Percentiles rank a stretch among this genome's conserved stretches.
Evolutionary conservation across 92 coral and sea anemone genomes (phyloP).

Genomic region (Epizoanthus stellaris): DNA sequence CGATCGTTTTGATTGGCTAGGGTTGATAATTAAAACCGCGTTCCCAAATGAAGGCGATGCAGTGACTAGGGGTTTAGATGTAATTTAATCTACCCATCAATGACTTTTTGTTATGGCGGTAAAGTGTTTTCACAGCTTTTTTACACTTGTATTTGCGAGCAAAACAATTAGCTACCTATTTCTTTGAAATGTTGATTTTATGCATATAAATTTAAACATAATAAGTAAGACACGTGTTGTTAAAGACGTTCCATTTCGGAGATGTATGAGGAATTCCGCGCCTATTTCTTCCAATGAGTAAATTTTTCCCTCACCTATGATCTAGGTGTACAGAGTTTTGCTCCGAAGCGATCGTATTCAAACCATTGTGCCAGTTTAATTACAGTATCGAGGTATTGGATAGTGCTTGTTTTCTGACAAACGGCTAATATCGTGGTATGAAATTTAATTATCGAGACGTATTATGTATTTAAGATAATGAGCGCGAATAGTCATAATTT

Average conservation of each 20-base stretch:
- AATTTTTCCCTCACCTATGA: neutral
- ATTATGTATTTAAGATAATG: conserved; percentile 60
- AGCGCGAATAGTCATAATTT: conserved; percentile 50
- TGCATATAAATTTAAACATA: conserved; percentile 62
- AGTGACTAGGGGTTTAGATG: conserved; percentile 60
- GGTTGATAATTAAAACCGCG: conserved; percentile 69
- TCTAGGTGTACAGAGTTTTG: neutral
- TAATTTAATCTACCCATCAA: conserved; percentile 89
- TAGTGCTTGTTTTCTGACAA: conserved; percentile 73
- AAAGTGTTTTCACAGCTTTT: conserved; percentile 95
- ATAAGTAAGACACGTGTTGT: conserved; percentile 61
- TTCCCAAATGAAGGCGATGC: conserved; percentile 73
- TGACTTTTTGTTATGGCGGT: conserved; percentile 95
- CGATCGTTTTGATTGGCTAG: conserved; percentile 67
- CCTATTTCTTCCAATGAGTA: neutral
- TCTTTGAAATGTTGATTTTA: conserved; percentile 79
- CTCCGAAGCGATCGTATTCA: conserved; percentile 36
- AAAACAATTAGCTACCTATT: conserved; percentile 77
- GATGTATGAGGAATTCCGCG: conserved; percentile 16
- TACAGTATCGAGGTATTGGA: conserved; percentile 68
- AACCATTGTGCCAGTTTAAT: conserved; percentile 65
- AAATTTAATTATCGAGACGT: conserved; percentile 76
- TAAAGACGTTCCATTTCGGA: conserved; percentile 3
- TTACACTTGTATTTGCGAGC: conserved; percentile 78
- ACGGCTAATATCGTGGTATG: conserved; percentile 71